Evolutionary conservation across 2,888 invertebrate genomes (phyloP).

Genomic region (Leptothorax acervorum): DNA sequence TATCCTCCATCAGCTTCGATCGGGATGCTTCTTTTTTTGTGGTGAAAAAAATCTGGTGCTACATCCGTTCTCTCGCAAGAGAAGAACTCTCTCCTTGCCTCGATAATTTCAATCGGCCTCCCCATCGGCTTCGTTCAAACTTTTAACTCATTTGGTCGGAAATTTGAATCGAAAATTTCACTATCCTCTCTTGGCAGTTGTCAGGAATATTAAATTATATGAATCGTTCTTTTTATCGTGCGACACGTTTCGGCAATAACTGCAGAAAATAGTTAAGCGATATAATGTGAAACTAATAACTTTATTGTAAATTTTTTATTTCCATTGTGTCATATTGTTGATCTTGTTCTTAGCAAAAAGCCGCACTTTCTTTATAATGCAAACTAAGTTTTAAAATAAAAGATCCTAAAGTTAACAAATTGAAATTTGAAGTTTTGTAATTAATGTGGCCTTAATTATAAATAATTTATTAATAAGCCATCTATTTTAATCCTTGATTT

Average conservation of each 20-base stretch:
- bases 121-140: conserved; percentile 40
- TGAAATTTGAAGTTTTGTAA: conserved; percentile 14
- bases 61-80: conserved; percentile 62
- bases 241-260: background rate
- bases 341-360: background rate
- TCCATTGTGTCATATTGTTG: background rate
- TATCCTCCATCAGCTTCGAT: conserved; percentile 70
- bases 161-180: conserved; percentile 45
- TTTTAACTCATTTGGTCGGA: conserved; percentile 14
- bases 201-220: background rate
- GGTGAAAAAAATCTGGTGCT: conserved; percentile 55
- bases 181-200: background rate
- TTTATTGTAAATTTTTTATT: conserved; percentile 7
- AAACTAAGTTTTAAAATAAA: background rate
- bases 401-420: background rate
- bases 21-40: conserved; percentile 51
- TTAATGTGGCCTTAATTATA: background rate
- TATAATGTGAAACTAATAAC: background rate
- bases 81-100: conserved; percentile 48
- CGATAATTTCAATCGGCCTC: conserved; percentile 70
- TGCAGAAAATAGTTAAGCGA: background rate
- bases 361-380: background rate
- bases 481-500: background rate
- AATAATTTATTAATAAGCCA: background rate
- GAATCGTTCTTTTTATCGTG: background rate